Conservation (phyloP, 1,140 invertebrate genomes). For the Drosophila bocqueti region DNA sequence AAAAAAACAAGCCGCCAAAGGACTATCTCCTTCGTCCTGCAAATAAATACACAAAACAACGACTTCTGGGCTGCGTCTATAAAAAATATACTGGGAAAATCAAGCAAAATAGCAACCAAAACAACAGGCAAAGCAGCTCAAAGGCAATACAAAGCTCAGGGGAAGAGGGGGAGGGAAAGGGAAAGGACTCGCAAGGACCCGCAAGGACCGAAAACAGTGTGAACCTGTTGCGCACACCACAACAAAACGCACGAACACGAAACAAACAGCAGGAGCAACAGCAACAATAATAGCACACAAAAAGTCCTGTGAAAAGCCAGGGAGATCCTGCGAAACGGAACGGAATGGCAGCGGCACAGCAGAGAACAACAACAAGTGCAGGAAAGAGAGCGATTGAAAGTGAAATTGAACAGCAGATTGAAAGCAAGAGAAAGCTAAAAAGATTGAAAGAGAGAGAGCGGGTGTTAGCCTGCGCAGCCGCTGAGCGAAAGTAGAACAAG, state of each 20-base stretch:
- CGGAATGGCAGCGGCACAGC: constrained; percentile 24
- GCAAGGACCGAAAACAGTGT: constrained; percentile 22
- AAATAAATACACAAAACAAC: constrained; percentile 50
- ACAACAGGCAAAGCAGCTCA: constrained; percentile 45
- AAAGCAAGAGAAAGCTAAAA: constrained; percentile 19
- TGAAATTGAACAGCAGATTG: constrained; percentile 34
- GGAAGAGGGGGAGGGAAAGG: background rate
- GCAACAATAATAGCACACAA: constrained; percentile 16
- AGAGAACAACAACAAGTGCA: constrained; percentile 14
- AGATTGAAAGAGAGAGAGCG: constrained; percentile 21
- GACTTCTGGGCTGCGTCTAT: constrained; percentile 14
- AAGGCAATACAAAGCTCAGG: constrained; percentile 38
- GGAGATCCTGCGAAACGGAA: constrained; percentile 21
- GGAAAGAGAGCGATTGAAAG: constrained; percentile 41
- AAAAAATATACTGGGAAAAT: constrained; percentile 24
- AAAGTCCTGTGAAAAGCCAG: constrained; percentile 15
- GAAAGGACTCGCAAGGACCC: constrained; percentile 4
- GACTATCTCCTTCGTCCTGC: background rate
- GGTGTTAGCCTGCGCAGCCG: constrained; percentile 35
- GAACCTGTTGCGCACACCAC: constrained; percentile 74
- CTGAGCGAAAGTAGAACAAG: constrained; percentile 35
- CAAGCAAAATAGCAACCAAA: constrained; percentile 52
- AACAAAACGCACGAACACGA: constrained; percentile 51
- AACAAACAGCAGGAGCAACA: constrained; percentile 50
- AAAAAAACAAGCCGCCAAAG: constrained; percentile 30